Evolutionary conservation across 2,888 invertebrate species (phyloP), one percentile per base, ranked within the genome.

Genomic region (Metallyticus violacea): DNA sequence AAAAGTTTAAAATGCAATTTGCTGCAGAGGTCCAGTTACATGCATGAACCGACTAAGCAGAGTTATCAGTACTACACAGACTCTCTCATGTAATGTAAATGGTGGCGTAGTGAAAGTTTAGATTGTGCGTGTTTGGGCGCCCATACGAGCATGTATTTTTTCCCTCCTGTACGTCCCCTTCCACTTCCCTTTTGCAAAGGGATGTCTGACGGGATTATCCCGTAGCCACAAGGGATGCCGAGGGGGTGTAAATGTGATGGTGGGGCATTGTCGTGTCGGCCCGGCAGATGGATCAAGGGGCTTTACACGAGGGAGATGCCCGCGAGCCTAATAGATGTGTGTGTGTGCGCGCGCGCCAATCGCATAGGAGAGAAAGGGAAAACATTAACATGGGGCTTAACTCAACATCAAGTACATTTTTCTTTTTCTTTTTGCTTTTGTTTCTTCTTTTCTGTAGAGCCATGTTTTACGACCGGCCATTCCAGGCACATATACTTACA

Each of bases 201-300:
- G 62, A 83, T 77, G 83, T 83, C 83, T 83, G 25, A 76, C 27
- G 77, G 82, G 83, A 83, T 83, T 77, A 83, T 77, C 77, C 83
- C 25, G 77, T 22, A 83, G 28, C 83, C 83, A 25, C 83, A 77
- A 83, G 77, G 77, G 83, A 77, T 27, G 77, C 26, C 28, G 22
- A 15, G 27, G 76, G 77, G 83, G 77, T 83, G 83, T 77, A 83
- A 83, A 83, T 83, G 83, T 40, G 77, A 77, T 83, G 83, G 30
- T 76, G 77, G 77, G 77, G 29, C 83, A 83, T 77, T 83, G 83
- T 83, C 76, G 77, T 83, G 83, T 83, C 40, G 22, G 40, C 40
- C 40, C 40, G 40, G 40, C 40, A 62, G 40, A 62, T 62, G 40
- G 40, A 62, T 62, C 40, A 62, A 62, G 40, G 40, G 40, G 40